phyloP scores from a whole-genome alignment of 2,113 vertebrate genomes.

The Xiphorhynchus elegans region DNA sequence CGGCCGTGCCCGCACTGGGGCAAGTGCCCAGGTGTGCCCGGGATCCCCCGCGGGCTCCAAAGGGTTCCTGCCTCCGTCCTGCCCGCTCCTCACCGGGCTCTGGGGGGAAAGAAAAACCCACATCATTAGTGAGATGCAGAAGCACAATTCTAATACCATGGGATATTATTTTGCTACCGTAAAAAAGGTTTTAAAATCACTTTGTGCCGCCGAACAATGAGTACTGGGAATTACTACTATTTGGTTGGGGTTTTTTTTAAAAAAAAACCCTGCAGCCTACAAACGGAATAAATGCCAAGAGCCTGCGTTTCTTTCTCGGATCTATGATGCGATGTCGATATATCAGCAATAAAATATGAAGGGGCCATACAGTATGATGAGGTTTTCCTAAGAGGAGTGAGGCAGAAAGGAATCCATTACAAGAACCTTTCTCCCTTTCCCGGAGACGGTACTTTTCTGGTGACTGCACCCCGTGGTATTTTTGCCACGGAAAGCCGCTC shows the following conservation, averaged over 20 bases:
- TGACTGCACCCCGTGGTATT: not conserved
- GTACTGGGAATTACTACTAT: not conserved
- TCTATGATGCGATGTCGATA: not conserved
- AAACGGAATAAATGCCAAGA: not conserved
- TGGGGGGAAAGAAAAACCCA: not conserved
- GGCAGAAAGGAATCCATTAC: constrained; percentile 16
- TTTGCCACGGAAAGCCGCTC: not conserved
- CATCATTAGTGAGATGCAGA: not conserved
- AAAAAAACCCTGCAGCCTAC: not conserved
- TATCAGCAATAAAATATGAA: not conserved
- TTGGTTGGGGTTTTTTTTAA: not conserved
- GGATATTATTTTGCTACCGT: not conserved
- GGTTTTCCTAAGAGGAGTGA: not conserved
- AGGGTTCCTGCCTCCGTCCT: not conserved
- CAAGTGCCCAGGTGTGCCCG: not conserved
- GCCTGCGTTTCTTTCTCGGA: not conserved
- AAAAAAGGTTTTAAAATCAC: constrained; percentile 26
- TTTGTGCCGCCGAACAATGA: constrained; percentile 9
- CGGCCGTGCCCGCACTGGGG: not conserved
- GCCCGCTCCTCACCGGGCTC: not conserved
- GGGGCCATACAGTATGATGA: not conserved
- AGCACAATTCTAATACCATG: not conserved
- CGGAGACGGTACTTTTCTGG: not conserved
- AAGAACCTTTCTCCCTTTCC: not conserved
- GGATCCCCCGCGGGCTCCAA: not conserved